A percentile compares a stretch with the other conserved stretches of the same genome.
Evolutionary conservation across 2,797 vertebrate genomes (phyloP).

Genomic region (Enteromius treurensis): DNA sequence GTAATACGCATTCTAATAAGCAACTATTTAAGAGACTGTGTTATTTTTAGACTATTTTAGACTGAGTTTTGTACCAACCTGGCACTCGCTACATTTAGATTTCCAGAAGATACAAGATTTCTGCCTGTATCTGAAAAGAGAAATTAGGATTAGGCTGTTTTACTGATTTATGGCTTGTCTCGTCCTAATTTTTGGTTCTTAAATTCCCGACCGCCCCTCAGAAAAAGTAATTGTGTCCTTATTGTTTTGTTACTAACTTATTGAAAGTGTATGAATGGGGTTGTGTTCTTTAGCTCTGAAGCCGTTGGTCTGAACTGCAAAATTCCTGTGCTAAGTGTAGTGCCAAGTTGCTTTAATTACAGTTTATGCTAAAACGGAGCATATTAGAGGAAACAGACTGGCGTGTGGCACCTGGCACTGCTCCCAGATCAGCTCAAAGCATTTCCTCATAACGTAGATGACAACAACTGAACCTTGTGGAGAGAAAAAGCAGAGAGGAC

Average conservation of each 20-base stretch:
- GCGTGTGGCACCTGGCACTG: conserved; percentile 69
- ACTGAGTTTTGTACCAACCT: neutral
- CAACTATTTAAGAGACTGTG: neutral
- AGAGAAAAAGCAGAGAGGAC: conserved; percentile 49
- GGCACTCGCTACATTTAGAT: conserved; percentile 24
- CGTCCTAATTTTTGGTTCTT: conserved; percentile 4
- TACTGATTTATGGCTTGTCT: conserved; percentile 16
- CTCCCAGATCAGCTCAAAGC: conserved; percentile 67
- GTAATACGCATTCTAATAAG: too few species aligned
- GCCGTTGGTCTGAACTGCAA: conserved; percentile 46
- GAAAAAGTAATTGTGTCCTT: conserved; percentile 10
- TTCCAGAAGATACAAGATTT: conserved; percentile 14
- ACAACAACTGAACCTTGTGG: conserved; percentile 64
- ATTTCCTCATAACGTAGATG: conserved; percentile 66
- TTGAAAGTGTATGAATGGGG: neutral
- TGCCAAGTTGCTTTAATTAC: conserved; percentile 79
- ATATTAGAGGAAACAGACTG: conserved; percentile 71
- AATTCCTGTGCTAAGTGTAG: conserved; percentile 60
- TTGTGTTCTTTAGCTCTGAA: neutral
- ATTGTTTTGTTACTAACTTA: neutral
- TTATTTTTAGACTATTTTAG: neutral
- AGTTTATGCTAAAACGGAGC: conserved; percentile 77
- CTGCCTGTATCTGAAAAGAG: conserved; percentile 9
- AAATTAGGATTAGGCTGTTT: conserved; percentile 24
- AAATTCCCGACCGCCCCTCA: neutral